Evolutionary conservation across 2,888 invertebrate genomes (phyloP).

Genomic region (Eudemis profundana): DNA sequence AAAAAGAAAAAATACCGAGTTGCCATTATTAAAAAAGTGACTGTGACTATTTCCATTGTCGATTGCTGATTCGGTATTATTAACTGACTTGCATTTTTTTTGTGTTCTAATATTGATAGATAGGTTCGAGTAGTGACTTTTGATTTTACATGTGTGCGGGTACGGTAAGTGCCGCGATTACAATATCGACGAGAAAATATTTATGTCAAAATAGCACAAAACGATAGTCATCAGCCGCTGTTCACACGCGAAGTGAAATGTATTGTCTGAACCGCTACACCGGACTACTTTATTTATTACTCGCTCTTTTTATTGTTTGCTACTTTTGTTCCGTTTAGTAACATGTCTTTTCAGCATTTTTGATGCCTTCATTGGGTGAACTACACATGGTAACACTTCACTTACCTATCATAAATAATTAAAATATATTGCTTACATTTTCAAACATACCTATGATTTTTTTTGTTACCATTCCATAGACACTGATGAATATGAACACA

Average conservation of each 20-base stretch:
- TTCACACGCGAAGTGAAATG: slow-evolving; percentile 72
- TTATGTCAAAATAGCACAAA: slow-evolving; percentile 76
- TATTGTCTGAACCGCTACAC: slow-evolving; percentile 65
- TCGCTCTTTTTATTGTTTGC: slow-evolving; percentile 56
- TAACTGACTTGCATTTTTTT: slow-evolving; percentile 86
- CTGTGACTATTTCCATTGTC: slow-evolving; percentile 85
- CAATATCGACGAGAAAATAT: slow-evolving; percentile 71
- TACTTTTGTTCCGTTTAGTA: slow-evolving; percentile 59
- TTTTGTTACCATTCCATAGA: no score
- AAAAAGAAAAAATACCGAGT: slow-evolving; percentile 74
- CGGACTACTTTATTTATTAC: slow-evolving; percentile 63
- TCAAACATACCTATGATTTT: no score
- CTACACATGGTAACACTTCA: slow-evolving; percentile 4
- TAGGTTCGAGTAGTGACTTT: slow-evolving; percentile 79
- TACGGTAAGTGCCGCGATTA: slow-evolving; percentile 68
- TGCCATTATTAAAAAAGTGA: slow-evolving; percentile 85
- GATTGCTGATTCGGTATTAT: slow-evolving; percentile 84
- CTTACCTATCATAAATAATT: no score
- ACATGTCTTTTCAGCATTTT: slow-evolving; percentile 58
- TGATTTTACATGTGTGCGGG: slow-evolving; percentile 68
- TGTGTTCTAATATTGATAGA: slow-evolving; percentile 86
- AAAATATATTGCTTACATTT: no score
- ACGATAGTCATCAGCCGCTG: slow-evolving; percentile 71
- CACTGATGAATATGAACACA: no score
- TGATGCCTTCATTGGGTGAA: slow-evolving; percentile 61